phyloP scores from a whole-genome alignment of 2,113 vertebrate genomes.

The Strigops habroptila region DNA sequence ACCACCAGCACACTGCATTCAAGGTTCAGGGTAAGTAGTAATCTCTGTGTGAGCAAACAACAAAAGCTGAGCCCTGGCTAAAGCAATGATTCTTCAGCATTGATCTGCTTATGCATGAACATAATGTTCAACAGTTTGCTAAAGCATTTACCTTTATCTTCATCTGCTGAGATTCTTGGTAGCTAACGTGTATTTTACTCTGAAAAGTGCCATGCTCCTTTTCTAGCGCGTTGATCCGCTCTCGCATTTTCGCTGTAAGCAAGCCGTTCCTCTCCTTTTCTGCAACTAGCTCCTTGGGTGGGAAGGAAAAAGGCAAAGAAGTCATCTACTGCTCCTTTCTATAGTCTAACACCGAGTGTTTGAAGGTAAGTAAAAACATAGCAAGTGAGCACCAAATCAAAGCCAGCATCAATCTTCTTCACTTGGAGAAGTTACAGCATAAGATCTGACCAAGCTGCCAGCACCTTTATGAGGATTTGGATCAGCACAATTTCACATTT shows the following conservation, averaged over 20 bases:
- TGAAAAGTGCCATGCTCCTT: constrained; percentile 89
- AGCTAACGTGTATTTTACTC: constrained; percentile 89
- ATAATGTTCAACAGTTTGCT: not conserved
- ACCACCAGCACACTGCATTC: not conserved
- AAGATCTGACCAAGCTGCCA: not conserved
- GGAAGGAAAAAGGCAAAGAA: not conserved
- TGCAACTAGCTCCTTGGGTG: constrained; percentile 85
- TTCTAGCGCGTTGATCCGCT: constrained; percentile 85
- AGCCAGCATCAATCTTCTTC: not conserved
- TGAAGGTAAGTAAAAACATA: not conserved
- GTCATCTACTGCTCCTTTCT: not conserved
- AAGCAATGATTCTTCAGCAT: not conserved
- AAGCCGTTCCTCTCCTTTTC: constrained; percentile 89
- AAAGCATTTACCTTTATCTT: constrained; percentile 85
- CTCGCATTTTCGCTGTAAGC: constrained; percentile 85
- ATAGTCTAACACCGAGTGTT: not conserved
- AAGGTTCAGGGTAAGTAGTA: not conserved
- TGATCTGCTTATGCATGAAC: not conserved
- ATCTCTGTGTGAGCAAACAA: not conserved
- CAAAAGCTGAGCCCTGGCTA: not conserved
- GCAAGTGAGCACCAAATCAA: not conserved
- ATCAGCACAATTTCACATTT: not conserved
- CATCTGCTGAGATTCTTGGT: constrained; percentile 88
- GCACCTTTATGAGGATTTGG: not conserved
- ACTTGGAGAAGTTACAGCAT: fast-evolving